Conservation (phyloP, 2,888 invertebrate genomes). For the Pedicia rivosa region DNA sequence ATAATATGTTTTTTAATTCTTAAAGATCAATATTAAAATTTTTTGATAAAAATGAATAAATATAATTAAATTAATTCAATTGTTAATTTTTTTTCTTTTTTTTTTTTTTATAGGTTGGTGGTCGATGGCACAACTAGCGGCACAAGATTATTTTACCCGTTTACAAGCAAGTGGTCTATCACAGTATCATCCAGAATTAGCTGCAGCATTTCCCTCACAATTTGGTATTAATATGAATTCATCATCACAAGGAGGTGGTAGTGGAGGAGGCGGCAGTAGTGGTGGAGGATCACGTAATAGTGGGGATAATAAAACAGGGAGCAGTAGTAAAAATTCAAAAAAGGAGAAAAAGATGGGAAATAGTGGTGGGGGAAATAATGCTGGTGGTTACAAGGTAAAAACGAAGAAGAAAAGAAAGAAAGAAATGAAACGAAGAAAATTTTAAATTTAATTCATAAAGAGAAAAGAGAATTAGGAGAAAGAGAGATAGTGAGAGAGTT, state of each 20-base stretch:
- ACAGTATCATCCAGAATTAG: slow-evolving; percentile 42
- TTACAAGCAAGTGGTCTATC: slow-evolving; percentile 64
- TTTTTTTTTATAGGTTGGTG: slow-evolving; percentile 54
- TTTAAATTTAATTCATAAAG: too few species aligned
- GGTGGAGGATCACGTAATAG: slow-evolving; percentile 3
- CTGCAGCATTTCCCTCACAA: slow-evolving; percentile 37
- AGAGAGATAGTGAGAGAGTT: too few species aligned
- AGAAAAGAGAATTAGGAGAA: too few species aligned
- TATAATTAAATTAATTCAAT: too few species aligned
- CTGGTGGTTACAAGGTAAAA: slow-evolving; percentile 10
- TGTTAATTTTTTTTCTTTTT: slow-evolving; percentile 2
- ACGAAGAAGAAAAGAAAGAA: too few species aligned
- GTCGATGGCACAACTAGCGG: slow-evolving; percentile 81
- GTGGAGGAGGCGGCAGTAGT: slow-evolving; percentile 15
- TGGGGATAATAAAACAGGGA: background rate
- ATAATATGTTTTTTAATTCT: too few species aligned
- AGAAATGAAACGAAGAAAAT: too few species aligned
- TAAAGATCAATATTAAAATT: too few species aligned
- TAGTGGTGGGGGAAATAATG: slow-evolving; percentile 26
- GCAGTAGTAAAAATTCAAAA: slow-evolving; percentile 7
- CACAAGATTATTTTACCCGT: slow-evolving; percentile 73
- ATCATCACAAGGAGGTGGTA: slow-evolving; percentile 19
- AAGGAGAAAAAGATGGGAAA: slow-evolving; percentile 17
- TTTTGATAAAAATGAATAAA: too few species aligned
- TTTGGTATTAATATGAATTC: slow-evolving; percentile 30